Evolutionary conservation across 2,113 vertebrate species (phyloP).

Genomic region (Corythoichthys haematopterus): DNA sequence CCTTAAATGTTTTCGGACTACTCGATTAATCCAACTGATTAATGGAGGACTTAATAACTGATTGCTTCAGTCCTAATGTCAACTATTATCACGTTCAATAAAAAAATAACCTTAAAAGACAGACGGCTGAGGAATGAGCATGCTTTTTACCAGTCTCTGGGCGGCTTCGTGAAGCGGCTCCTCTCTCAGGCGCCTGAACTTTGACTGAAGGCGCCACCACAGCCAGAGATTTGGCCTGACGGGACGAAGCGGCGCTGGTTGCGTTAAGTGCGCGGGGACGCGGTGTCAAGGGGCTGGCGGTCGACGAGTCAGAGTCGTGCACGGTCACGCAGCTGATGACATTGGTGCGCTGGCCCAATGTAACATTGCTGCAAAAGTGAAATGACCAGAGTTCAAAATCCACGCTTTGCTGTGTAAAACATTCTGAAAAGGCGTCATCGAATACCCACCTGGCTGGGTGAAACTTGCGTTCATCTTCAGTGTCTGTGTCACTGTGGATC

Average conservation of each 20-base stretch:
- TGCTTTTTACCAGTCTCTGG: conserved; percentile 38
- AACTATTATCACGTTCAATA: not conserved
- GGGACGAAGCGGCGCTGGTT: conserved; percentile 65
- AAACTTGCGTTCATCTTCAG: conserved; percentile 95
- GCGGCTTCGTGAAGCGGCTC: conserved; percentile 72
- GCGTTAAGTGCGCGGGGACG: conserved; percentile 71
- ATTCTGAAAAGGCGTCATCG: not conserved
- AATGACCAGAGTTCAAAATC: not conserved
- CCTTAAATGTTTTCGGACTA: too few relatives aligned
- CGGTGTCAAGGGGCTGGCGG: conserved; percentile 82
- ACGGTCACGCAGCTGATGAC: conserved; percentile 99
- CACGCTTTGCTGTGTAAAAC: not conserved
- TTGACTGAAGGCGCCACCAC: conserved; percentile 83
- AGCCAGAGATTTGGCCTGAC: conserved; percentile 81
- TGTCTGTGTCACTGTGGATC: conserved; percentile 97
- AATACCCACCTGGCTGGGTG: conserved; percentile 82
- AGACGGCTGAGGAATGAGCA: not conserved
- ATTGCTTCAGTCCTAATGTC: too few relatives aligned
- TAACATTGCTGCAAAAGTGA: conserved; percentile 32
- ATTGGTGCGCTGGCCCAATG: conserved; percentile 87
- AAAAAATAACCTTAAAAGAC: not conserved
- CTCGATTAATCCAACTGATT: too few relatives aligned
- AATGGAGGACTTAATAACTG: too few relatives aligned
- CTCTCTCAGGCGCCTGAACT: conserved; percentile 79
- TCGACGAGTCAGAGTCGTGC: conserved; percentile 94